These are phyloP conservation scores for Lithobates sylvaticus DNA, from an alignment of 2,797 vertebrate species.

Conservation along the genomic window DNA sequence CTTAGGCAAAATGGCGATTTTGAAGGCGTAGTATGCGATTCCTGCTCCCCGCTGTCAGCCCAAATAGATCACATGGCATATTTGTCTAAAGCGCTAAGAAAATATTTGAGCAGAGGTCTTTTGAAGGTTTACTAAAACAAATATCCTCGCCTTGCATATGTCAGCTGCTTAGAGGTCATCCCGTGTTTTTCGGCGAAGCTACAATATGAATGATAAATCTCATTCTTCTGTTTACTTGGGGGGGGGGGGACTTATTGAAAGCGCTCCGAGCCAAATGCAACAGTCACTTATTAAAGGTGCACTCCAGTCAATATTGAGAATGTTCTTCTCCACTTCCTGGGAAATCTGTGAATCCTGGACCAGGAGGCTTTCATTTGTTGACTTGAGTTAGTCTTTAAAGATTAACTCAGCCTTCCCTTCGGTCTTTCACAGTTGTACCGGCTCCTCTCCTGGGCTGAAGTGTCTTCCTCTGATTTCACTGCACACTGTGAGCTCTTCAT, in stretches of 20 bases:
- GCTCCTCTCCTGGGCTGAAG: too few relatives aligned
- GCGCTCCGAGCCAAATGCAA: not conserved
- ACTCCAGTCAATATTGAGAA: not conserved
- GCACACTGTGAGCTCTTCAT: too few relatives aligned
- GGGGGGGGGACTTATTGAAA: not conserved
- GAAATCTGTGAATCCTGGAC: too few relatives aligned
- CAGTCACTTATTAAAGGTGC: not conserved
- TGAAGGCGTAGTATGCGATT: not conserved
- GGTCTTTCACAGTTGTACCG: too few relatives aligned
- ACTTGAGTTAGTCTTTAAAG: too few relatives aligned
- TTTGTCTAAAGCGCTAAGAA: conserved; percentile 49
- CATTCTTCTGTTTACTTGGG: conserved; percentile 2
- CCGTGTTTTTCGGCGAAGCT: not conserved
- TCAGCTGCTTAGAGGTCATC: conserved; percentile 28
- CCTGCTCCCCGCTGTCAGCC: conserved; percentile 17
- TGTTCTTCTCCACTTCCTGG: too few relatives aligned
- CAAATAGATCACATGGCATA: conserved; percentile 34
- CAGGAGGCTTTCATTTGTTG: too few relatives aligned
- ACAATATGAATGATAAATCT: conserved; percentile 17
- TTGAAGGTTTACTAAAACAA: conserved; percentile 53
- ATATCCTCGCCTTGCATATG: conserved; percentile 43
- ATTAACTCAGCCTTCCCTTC: too few relatives aligned
- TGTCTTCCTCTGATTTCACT: too few relatives aligned
- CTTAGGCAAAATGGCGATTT: conserved; percentile 5
- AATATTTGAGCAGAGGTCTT: conserved; percentile 52